Evolutionary conservation across 2,888 invertebrate species (phyloP).

Genomic region (Phortica okadai): DNA sequence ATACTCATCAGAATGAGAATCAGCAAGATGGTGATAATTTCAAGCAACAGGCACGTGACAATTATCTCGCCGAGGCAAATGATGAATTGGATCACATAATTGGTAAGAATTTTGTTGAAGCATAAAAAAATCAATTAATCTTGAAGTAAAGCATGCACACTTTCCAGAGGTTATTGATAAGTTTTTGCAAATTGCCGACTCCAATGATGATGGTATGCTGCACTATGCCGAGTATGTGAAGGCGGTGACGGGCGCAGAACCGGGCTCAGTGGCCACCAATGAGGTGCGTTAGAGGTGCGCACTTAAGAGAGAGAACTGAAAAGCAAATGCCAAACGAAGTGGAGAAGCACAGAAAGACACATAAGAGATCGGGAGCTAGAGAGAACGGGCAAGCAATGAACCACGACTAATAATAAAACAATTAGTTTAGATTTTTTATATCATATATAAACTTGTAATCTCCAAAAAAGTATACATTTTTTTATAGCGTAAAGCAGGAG

Average conservation of each 20-base stretch:
- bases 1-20: conserved; percentile 45
- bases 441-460: not conserved
- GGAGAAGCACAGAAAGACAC: not conserved
- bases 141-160: conserved; percentile 37
- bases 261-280: conserved; percentile 47
- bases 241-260: conserved; percentile 61
- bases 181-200: conserved; percentile 89
- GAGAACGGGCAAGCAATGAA: not conserved
- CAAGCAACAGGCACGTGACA: conserved; percentile 61
- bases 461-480: not conserved
- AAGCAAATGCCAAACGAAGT: conserved; percentile 19
- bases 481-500: conserved; percentile 40
- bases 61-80: conserved; percentile 67
- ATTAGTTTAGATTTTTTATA: conserved; percentile 13
- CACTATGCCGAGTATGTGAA: conserved; percentile 88
- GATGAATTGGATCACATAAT: conserved; percentile 74
- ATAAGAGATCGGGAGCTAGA: not conserved
- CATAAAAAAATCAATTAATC: conserved; percentile 8
- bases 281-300: conserved; percentile 46
- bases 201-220: conserved; percentile 89
- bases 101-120: conserved; percentile 54
- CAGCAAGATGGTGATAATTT: conserved; percentile 78
- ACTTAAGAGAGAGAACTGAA: not conserved
- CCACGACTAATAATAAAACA: conserved; percentile 4
- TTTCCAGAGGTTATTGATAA: conserved; percentile 88